phyloP scores from a whole-genome alignment of 2,888 invertebrate species.

The Rapana venosa region DNA sequence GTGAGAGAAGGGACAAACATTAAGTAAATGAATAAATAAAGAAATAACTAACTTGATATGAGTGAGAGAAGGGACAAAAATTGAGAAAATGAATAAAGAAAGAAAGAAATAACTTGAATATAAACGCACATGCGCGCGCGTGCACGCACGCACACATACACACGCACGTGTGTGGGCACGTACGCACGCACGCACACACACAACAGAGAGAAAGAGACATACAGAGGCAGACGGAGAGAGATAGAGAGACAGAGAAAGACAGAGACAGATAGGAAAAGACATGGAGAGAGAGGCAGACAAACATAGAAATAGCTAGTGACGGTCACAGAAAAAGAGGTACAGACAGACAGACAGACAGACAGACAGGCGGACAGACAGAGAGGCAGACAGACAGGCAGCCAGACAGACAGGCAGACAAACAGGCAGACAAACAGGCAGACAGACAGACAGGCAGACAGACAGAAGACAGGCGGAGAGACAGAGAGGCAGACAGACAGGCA shows the following conservation, averaged over 20 bases:
- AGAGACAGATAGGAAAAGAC: background rate
- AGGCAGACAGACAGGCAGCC: too few relatives aligned
- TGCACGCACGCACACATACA: background rate
- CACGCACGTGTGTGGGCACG: background rate
- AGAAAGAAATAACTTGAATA: background rate
- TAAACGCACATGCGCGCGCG: background rate
- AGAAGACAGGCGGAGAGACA: too few relatives aligned
- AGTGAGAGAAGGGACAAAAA: background rate
- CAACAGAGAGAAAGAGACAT: too few relatives aligned
- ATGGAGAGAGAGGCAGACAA: background rate
- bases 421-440: too few relatives aligned
- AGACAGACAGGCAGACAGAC: too few relatives aligned
- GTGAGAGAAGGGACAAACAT: background rate
- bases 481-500: background rate
- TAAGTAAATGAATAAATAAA: background rate
- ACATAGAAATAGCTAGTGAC: background rate
- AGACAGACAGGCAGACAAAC: too few relatives aligned
- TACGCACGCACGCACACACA: background rate
- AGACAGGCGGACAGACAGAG: too few relatives aligned
- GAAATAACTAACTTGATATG: background rate
- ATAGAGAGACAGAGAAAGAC: background rate
- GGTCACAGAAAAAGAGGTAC: background rate
- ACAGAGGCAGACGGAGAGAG: background rate
- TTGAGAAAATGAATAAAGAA: background rate
- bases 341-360: too few relatives aligned